These are phyloP conservation scores for Gibbula magus DNA, from an alignment of 2,888 invertebrate species.

Conservation along the genomic window DNA sequence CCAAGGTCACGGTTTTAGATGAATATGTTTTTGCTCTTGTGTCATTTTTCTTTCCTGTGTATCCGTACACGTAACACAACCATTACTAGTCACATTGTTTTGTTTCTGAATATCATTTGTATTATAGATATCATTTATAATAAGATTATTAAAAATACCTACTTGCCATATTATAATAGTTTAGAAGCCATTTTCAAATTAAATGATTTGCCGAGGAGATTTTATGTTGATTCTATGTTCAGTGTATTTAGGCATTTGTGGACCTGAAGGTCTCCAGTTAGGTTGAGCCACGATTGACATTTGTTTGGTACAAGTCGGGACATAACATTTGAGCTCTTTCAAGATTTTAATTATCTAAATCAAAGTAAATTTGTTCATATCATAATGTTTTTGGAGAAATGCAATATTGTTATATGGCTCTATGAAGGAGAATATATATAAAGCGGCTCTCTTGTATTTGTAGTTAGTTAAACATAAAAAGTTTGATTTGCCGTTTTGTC, in stretches of 20 bases:
- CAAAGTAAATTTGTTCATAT: no score
- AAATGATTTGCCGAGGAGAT: slow-evolving; percentile 2
- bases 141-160: background rate
- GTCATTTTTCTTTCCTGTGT: no score
- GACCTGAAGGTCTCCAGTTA: background rate
- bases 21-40: no score
- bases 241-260: background rate
- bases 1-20: no score
- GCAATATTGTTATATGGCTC: no score
- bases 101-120: background rate
- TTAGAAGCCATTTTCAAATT: background rate
- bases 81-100: slow-evolving; percentile 3
- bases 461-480: no score
- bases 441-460: no score
- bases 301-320: no score
- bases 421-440: no score
- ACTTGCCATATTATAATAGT: background rate
- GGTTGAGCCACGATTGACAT: background rate
- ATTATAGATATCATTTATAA: background rate
- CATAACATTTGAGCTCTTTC: no score
- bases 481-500: background rate
- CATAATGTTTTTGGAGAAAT: no score
- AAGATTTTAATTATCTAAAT: no score
- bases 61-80: background rate
- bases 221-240: slow-evolving; percentile 6